These are phyloP conservation scores for Bilobella aurantiaca DNA, from an alignment of 1,140 invertebrate species.

Conservation along the genomic window DNA sequence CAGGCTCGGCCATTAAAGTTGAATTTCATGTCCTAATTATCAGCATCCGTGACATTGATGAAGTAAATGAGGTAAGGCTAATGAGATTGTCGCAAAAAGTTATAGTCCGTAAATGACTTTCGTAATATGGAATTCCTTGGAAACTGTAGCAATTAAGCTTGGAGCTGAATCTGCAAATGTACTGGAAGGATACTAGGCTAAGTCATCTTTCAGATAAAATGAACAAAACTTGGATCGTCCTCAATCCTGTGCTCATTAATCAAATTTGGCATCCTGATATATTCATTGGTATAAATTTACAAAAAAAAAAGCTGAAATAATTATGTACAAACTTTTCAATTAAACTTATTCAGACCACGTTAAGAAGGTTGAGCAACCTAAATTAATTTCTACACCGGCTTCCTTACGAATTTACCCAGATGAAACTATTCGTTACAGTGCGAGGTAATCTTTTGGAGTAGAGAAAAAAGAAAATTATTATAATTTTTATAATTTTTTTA, in stretches of 20 bases:
- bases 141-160: slow-evolving; percentile 30
- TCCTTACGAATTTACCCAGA: slow-evolving; percentile 31
- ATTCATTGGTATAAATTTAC: slow-evolving; percentile 28
- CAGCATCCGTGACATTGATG: slow-evolving; percentile 26
- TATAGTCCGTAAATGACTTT: too few relatives aligned
- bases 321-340: too few relatives aligned
- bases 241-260: slow-evolving; percentile 26
- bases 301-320: too few relatives aligned
- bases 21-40: slow-evolving; percentile 25
- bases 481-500: not conserved
- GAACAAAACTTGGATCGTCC: slow-evolving; percentile 18
- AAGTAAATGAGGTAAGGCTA: slow-evolving; percentile 23
- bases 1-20: slow-evolving; percentile 16
- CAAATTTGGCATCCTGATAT: slow-evolving; percentile 34
- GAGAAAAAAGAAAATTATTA: too few relatives aligned
- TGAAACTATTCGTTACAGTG: slow-evolving; percentile 25
- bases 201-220: slow-evolving; percentile 12
- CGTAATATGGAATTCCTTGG: too few relatives aligned
- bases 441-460: too few relatives aligned
- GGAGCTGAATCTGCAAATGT: slow-evolving; percentile 29
- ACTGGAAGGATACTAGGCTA: slow-evolving; percentile 32
- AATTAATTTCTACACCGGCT: slow-evolving; percentile 26
- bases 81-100: too few relatives aligned
- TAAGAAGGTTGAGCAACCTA: slow-evolving; percentile 19
- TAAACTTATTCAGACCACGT: slow-evolving; percentile 22